These are phyloP conservation scores for Discoglossus pictus DNA, from an alignment of 2,797 vertebrate genomes.

Conservation along the genomic window DNA sequence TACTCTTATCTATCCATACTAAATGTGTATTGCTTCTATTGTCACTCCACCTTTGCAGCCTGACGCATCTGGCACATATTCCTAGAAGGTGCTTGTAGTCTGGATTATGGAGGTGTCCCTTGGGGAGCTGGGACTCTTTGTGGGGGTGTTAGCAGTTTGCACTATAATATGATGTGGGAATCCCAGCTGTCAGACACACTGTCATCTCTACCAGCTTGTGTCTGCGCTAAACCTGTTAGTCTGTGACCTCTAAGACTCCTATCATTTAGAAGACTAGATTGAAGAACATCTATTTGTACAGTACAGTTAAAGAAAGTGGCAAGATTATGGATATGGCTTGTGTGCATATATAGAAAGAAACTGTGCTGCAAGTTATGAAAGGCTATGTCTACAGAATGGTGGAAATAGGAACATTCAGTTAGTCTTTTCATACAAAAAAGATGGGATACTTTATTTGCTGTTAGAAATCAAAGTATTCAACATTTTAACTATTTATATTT, in stretches of 20 bases:
- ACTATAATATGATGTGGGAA: constrained; percentile 41
- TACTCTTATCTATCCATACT: too few relatives aligned
- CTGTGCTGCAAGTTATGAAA: not conserved
- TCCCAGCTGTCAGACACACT: constrained; percentile 44
- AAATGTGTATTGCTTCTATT: too few relatives aligned
- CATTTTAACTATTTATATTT: too few relatives aligned
- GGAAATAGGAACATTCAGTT: too few relatives aligned
- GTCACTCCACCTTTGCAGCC: too few relatives aligned
- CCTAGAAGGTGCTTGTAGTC: constrained; percentile 7
- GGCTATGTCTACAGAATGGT: not conserved
- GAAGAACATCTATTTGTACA: constrained; percentile 39
- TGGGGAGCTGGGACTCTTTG: constrained; percentile 6
- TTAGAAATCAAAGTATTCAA: too few relatives aligned
- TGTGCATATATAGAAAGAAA: not conserved
- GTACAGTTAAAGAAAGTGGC: constrained; percentile 20
- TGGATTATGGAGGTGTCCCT: constrained; percentile 7
- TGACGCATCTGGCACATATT: too few relatives aligned
- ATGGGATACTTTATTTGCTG: too few relatives aligned
- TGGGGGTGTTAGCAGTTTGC: constrained; percentile 29
- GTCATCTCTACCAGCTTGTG: constrained; percentile 36
- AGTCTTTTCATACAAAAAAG: too few relatives aligned
- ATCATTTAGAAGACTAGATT: constrained; percentile 47
- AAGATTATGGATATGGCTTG: constrained; percentile 13
- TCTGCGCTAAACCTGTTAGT: constrained; percentile 48
- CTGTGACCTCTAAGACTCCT: constrained; percentile 42